phyloP scores from a whole-genome alignment of 1,140 invertebrate genomes.

The Sarcophaga peregrina region DNA sequence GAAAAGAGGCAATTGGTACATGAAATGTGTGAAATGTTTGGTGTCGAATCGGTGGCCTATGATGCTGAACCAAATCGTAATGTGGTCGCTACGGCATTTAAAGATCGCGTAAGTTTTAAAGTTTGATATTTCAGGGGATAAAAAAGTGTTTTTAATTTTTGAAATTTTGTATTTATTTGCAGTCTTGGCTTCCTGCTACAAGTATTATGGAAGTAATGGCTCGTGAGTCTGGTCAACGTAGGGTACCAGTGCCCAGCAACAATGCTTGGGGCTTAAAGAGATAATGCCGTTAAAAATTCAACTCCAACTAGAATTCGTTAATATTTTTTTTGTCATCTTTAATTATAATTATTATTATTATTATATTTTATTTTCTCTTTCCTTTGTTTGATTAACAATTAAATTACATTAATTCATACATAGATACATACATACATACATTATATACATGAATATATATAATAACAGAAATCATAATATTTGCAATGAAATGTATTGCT shows the following conservation, averaged over 20 bases:
- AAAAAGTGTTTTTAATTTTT: background rate
- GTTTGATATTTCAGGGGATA: background rate
- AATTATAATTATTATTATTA: too few species aligned
- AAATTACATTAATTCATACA: too few species aligned
- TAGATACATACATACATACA: too few species aligned
- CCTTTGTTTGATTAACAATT: too few species aligned
- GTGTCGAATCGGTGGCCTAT: constrained; percentile 91
- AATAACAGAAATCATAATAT: too few species aligned
- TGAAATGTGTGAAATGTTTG: constrained; percentile 94
- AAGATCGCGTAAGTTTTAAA: constrained; percentile 73
- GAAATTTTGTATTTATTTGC: constrained; percentile 52
- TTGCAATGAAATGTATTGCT: too few species aligned
- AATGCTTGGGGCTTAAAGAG: constrained; percentile 66
- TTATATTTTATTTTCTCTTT: too few species aligned
- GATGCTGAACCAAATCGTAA: constrained; percentile 95
- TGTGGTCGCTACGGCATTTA: constrained; percentile 90
- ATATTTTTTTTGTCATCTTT: too few species aligned
- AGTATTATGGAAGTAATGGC: constrained; percentile 83
- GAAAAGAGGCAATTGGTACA: constrained; percentile 91
- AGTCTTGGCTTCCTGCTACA: constrained; percentile 88
- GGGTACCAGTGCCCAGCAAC: constrained; percentile 77
- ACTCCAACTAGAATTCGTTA: background rate
- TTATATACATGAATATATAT: too few species aligned
- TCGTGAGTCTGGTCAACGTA: constrained; percentile 80
- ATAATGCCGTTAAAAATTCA: constrained; percentile 46